Evolutionary conservation across 2,113 vertebrate genomes (phyloP), one percentile per base, ranked within the genome.

Genomic region (Melanerpes formicivorus): DNA sequence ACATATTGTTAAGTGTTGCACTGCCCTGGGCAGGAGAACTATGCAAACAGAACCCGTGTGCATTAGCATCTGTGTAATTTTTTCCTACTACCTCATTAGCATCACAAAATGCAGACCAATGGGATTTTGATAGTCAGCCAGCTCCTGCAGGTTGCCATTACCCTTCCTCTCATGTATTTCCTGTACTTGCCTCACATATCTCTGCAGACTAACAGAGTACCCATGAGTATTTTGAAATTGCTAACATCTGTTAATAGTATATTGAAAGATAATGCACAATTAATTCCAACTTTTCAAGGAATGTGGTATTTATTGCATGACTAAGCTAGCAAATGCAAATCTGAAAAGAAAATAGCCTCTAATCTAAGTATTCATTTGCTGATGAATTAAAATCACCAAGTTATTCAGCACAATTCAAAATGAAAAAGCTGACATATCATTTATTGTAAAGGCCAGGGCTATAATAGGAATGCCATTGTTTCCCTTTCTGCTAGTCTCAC

Each of bases 401-500:
- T 95, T 94, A 96, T 96, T 95, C 95, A 96, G 85, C 81, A 95
- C 95, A 94, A 92, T 90, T 95, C 90, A 94, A 91, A 96, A 90
- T 84, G 93, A 86, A 95, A 96, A 95, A 95, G 94, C 94, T 95
- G 95, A 96, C 94, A 88, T 96, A 92, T 80, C 94, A 90, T 94
- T 95, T 96, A 95, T 96, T 93, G 85, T 79, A 95, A 81, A 96
- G 88, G 90, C 93, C 82, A 85, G n/a, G 23, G 91, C 95, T 94
- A 94, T 95, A 96, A 95, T 79, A 93, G 95, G 95, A 94, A 93
- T 22, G 0, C 69, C 85, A 93, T 97, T 97, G 96, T 97, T 95
- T 96, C 92, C 70, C 89, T 94, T 97, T 94, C 91, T 96, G 95
- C 95, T 97, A 82, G 84, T 96, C 90, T 95, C 92, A 95, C 95